Evolutionary conservation across 1,140 invertebrate species (phyloP).

Genomic region (Drosophila leontia): DNA sequence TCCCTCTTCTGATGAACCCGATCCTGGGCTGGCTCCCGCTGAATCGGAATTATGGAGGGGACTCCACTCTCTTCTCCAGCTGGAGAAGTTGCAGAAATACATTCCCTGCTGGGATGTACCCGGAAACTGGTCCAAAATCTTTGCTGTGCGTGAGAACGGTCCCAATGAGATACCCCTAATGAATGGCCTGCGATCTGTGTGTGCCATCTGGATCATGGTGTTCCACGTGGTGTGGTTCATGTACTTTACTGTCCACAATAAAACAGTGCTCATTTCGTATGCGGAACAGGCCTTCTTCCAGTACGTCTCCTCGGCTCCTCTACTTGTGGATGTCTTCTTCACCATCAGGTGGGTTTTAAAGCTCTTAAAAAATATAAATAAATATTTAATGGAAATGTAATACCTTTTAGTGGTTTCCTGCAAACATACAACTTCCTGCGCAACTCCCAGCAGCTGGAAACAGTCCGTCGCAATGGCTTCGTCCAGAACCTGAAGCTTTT

Average conservation of each 20-base stretch:
- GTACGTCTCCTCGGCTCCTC: constrained; percentile 79
- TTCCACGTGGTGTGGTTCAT: constrained; percentile 84
- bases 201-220: constrained; percentile 81
- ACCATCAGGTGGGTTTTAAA: constrained; percentile 71
- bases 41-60: constrained; percentile 71
- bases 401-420: constrained; percentile 71
- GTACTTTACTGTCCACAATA: constrained; percentile 83
- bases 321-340: constrained; percentile 84
- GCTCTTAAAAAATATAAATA: background rate
- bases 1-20: constrained; percentile 3
- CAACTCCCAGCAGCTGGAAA: constrained; percentile 65
- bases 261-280: constrained; percentile 78
- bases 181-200: constrained; percentile 80
- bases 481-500: constrained; percentile 72
- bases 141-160: constrained; percentile 49
- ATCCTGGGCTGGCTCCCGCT: constrained; percentile 49
- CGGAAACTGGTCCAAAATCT: constrained; percentile 73
- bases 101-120: constrained; percentile 79
- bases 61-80: constrained; percentile 49
- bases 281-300: constrained; percentile 80
- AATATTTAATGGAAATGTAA: background rate
- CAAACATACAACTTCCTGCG: constrained; percentile 81
- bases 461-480: constrained; percentile 66
- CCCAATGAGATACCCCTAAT: constrained; percentile 75
- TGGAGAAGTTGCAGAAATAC: constrained; percentile 46